A percentile compares a stretch with the other conserved stretches of the same genome.
Conservation (phyloP, 2,888 invertebrate species). For the Cheilosia variabilis region DNA sequence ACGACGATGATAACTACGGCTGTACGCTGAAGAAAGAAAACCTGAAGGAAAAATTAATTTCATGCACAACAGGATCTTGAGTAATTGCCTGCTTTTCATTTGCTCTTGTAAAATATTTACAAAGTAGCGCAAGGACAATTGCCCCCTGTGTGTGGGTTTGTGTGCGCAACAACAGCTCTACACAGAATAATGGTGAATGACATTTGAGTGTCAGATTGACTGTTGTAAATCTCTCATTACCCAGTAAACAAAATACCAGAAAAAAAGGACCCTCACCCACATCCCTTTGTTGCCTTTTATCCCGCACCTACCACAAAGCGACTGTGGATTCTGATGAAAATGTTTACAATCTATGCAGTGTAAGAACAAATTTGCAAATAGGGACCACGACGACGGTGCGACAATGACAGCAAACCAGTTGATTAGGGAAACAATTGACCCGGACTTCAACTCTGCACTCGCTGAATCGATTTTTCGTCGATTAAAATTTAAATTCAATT, state of each 20-base stretch:
- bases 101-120: conserved; percentile 71
- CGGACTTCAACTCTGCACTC: conserved; percentile 33
- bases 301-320: conserved; percentile 54
- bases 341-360: background rate
- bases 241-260: conserved; percentile 4
- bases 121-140: conserved; percentile 74
- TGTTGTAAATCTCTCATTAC: conserved; percentile 72
- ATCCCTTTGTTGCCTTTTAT: conserved; percentile 32
- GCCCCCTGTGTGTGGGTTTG: conserved; percentile 27
- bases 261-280: conserved; percentile 32
- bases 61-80: conserved; percentile 74
- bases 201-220: conserved; percentile 64
- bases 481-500: conserved; percentile 75
- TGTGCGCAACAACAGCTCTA: conserved; percentile 1
- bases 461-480: conserved; percentile 42
- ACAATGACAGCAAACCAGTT: conserved; percentile 45
- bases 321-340: conserved; percentile 9
- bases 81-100: conserved; percentile 73
- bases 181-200: conserved; percentile 34
- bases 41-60: conserved; percentile 72
- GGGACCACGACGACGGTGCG: background rate
- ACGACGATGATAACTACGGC: conserved; percentile 8
- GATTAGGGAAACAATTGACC: conserved; percentile 69
- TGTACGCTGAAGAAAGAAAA: conserved; percentile 12
- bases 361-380: conserved; percentile 42